Evolutionary conservation across 2,797 vertebrate genomes (phyloP).

Genomic region (Thalassophryne amazonica): DNA sequence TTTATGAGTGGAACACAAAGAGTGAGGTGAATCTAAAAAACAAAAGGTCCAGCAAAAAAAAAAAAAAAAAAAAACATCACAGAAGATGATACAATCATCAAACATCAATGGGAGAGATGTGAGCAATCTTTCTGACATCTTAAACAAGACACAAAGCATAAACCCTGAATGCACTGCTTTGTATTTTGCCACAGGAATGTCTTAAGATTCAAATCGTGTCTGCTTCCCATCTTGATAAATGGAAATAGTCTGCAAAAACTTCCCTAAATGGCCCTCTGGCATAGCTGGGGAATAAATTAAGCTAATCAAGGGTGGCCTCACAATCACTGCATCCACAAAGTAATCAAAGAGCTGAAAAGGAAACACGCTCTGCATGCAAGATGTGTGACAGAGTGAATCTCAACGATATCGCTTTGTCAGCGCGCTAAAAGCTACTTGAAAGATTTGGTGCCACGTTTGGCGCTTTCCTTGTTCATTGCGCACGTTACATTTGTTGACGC

Average conservation of each 20-base stretch:
- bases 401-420: slow-evolving; percentile 33
- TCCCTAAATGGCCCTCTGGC: slow-evolving; percentile 69
- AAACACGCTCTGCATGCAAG: slow-evolving; percentile 50
- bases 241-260: slow-evolving; percentile 68
- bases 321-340: slow-evolving; percentile 67
- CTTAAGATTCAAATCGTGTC: slow-evolving; percentile 71
- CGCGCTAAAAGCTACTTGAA: slow-evolving; percentile 57
- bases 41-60: background rate
- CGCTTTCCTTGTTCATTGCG: slow-evolving; percentile 12
- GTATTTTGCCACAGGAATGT: slow-evolving; percentile 32
- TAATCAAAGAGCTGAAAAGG: slow-evolving; percentile 64
- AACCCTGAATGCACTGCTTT: slow-evolving; percentile 31
- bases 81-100: slow-evolving; percentile 7
- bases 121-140: slow-evolving; percentile 27
- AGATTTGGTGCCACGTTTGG: slow-evolving; percentile 38
- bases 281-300: slow-evolving; percentile 68
- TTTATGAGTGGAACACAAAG: no score
- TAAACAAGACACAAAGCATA: slow-evolving; percentile 20
- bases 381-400: slow-evolving; percentile 40
- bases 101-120: slow-evolving; percentile 17
- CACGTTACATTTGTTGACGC: slow-evolving; percentile 2
- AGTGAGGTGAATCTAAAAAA: no score
- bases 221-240: slow-evolving; percentile 71
- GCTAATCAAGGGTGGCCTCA: slow-evolving; percentile 72
- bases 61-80: slow-evolving; percentile 1